Percentiles rank a stretch among this genome's conserved stretches.
phyloP scores from a whole-genome alignment of 2,888 invertebrate species.

The Scaptodrosophila latifasciaeformis region DNA sequence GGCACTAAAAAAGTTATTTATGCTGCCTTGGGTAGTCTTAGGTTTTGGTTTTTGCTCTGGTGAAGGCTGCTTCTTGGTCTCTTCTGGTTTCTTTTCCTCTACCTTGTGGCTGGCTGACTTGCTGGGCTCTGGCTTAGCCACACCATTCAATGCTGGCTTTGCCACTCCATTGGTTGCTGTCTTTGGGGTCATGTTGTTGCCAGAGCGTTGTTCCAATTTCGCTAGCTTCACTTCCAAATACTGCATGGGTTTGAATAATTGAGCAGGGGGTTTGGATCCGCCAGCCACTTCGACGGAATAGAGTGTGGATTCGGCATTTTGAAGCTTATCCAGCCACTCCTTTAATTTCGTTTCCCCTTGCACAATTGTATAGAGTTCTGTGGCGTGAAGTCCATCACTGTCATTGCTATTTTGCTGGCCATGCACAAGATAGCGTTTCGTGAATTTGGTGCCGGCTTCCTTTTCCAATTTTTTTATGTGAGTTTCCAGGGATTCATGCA shows the following conservation, averaged over 20 bases:
- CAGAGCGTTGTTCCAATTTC: conserved; percentile 36
- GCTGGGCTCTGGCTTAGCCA: conserved; percentile 3
- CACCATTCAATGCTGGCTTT: conserved; percentile 24
- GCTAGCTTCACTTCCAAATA: conserved; percentile 48
- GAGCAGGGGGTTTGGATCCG: conserved; percentile 63
- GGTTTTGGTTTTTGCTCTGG: conserved; percentile 10
- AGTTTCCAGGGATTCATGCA: conserved; percentile 49
- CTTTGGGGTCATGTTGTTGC: neutral
- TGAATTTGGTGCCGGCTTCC: conserved; percentile 42
- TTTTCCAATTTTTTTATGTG: conserved; percentile 51
- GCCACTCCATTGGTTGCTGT: conserved; percentile 7
- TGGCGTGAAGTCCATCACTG: conserved; percentile 14
- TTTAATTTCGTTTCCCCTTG: conserved; percentile 55
- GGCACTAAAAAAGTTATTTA: conserved; percentile 58
- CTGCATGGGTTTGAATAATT: conserved; percentile 63
- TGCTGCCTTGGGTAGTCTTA: conserved; percentile 44
- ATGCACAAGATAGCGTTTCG: conserved; percentile 47
- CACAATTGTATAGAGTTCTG: conserved; percentile 65
- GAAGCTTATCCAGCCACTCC: conserved; percentile 55
- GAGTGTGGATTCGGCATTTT: conserved; percentile 53
- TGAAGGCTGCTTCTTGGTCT: conserved; percentile 10
- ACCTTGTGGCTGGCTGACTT: conserved; percentile 11
- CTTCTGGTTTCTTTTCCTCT: neutral
- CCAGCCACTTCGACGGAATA: conserved; percentile 70
- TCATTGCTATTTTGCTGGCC: conserved; percentile 22